Evolutionary conservation across 2,113 vertebrate genomes (phyloP).

Genomic region (Mellivora capensis): DNA sequence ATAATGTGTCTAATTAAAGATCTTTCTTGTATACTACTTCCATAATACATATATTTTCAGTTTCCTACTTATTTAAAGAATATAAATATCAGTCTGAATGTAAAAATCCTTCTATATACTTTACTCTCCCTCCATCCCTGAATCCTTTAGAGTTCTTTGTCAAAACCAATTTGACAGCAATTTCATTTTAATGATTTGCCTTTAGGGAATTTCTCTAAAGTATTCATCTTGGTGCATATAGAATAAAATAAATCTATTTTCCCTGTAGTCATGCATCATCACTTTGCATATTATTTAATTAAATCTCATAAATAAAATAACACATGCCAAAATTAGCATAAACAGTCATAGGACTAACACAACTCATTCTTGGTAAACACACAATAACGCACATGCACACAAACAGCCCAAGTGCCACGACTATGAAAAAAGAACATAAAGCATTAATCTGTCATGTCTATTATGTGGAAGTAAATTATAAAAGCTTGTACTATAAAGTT

Average conservation of each 20-base stretch:
- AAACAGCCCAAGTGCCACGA: background rate
- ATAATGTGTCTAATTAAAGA: background rate
- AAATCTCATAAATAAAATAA: conserved; percentile 10
- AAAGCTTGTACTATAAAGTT: background rate
- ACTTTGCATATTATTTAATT: conserved; percentile 33
- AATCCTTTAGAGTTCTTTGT: conserved; percentile 4
- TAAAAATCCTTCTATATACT: background rate
- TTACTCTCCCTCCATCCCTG: background rate
- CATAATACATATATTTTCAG: background rate
- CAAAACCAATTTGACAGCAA: conserved; percentile 35
- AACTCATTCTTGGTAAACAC: background rate
- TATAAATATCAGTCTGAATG: background rate
- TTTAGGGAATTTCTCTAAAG: background rate
- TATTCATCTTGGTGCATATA: background rate
- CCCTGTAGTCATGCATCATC: background rate
- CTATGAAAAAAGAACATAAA: background rate
- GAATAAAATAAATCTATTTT: conserved; percentile 39
- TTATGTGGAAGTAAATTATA: background rate
- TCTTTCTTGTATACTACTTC: background rate
- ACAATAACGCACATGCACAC: background rate
- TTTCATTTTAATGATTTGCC: conserved; percentile 1
- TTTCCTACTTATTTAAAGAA: background rate
- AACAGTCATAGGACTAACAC: background rate
- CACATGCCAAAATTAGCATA: background rate
- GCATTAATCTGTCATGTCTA: background rate